A percentile compares a stretch with the other conserved stretches of the same genome.
Conservation (phyloP, 2,888 invertebrate species). For the Buathra laborator region DNA sequence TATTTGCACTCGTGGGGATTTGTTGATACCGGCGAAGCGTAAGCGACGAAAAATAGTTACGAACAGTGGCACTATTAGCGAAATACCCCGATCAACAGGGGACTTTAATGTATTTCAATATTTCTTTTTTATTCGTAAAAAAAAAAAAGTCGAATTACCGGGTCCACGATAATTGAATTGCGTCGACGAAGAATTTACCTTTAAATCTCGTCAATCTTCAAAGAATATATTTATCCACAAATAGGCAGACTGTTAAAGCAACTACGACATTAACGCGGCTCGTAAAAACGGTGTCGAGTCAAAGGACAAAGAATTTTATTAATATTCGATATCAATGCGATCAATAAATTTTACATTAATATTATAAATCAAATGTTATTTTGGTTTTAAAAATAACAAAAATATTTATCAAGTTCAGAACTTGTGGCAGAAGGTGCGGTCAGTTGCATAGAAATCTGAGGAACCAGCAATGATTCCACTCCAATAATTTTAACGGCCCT, state of each 20-base stretch:
- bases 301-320: background rate
- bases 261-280: background rate
- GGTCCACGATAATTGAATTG: background rate
- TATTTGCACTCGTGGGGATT: background rate
- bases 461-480: slow-evolving; percentile 58
- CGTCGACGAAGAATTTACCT: background rate
- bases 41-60: slow-evolving; percentile 5
- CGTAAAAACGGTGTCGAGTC: background rate
- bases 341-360: background rate
- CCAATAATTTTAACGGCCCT: slow-evolving; percentile 60
- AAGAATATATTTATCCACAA: slow-evolving; percentile 11
- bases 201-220: slow-evolving; percentile 1
- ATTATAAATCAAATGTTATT: background rate
- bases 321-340: background rate
- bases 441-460: background rate
- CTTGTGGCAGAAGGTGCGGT: background rate
- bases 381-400: background rate
- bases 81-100: background rate
- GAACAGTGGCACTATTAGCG: no score
- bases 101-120: background rate
- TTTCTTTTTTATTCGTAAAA: background rate
- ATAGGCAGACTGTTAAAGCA: background rate
- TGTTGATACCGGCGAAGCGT: background rate
- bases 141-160: background rate
- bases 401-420: background rate